These are phyloP conservation scores for Magallana nippona DNA, from an alignment of 2,888 invertebrate genomes.

Conservation along the genomic window DNA sequence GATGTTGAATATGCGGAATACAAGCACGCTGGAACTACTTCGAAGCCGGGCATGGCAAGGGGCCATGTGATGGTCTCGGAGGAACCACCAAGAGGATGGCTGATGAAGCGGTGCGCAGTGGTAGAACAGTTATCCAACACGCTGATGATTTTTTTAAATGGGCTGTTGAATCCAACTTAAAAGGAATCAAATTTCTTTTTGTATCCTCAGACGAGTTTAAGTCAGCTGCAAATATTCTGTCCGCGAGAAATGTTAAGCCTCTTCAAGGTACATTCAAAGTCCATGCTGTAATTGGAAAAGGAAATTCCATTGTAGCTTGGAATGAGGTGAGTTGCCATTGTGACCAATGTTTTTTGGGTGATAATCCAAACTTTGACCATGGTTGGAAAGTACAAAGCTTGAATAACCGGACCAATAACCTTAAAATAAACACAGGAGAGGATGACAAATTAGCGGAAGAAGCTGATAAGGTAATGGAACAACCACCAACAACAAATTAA, in stretches of 20 bases:
- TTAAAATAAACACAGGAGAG: no score
- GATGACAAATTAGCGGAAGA: no score
- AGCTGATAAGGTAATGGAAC: no score
- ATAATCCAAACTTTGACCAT: background rate
- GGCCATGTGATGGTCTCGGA: slow-evolving; percentile 56
- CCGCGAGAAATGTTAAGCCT: slow-evolving; percentile 18
- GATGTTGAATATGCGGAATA: slow-evolving; percentile 41
- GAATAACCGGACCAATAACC: no score
- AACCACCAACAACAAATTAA: no score
- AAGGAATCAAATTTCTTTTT: slow-evolving; percentile 32
- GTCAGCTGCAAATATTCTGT: background rate
- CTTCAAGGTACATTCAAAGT: slow-evolving; percentile 32
- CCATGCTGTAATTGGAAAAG: background rate
- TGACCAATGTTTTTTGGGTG: background rate
- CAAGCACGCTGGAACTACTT: slow-evolving; percentile 56
- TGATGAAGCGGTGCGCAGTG: no score
- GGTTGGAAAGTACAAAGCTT: no score
- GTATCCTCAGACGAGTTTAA: slow-evolving; percentile 27
- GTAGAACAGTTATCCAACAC: no score
- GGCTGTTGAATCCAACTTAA: slow-evolving; percentile 19
- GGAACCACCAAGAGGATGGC: slow-evolving; percentile 53
- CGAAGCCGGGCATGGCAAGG: slow-evolving; percentile 57
- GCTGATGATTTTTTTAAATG: slow-evolving; percentile 42
- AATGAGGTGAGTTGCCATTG: slow-evolving; percentile 39
- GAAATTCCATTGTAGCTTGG: background rate